Evolutionary conservation across 1,140 invertebrate genomes (phyloP), one percentile per base, ranked within the genome.

Genomic region (Drosophila ambigua): DNA sequence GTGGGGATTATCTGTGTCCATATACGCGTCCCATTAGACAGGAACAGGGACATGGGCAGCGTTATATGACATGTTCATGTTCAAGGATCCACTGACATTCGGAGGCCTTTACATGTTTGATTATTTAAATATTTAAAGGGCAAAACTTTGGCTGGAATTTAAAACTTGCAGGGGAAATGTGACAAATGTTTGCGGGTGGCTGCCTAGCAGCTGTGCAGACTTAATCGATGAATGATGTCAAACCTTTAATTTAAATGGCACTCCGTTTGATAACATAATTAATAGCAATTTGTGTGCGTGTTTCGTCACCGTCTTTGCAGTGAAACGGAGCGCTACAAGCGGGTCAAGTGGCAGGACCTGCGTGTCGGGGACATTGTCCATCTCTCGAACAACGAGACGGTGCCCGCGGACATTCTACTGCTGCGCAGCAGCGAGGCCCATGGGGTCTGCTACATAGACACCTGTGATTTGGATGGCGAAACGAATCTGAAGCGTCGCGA

Each of bases 401-500:
- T 99, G 69, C 98, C 98, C 6, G 98, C 98, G 4, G 98, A 99
- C 92, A 96, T 99, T 81, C 93, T 99, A 26, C 92, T 99, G 23
- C 93, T 99, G 39, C 94, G 95, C 68, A 97, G 96, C 46, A 98
- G 98, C 91, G 98, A 99, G 93, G 95, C 97, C 4, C 95, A 98
- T 88, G 98, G 98, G 28, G 95, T 99, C 77, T 99, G 98, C 91
- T 99, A 99, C 92, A 96, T 99, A 90, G 95, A 99, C 93, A 99
- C 98, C 2, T 97, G 98, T 71, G 99, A 99, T 93, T 93, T 99
- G 76, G 99, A 99, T 91, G 99, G 99, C 9, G 99, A 99, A 93
- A 99, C 98, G n/a, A 99, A 99, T 94, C 93, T 99, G 48, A 99
- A 99, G 93, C 97, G 98, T 82, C 94, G 98, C 85, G 96, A 98